Conservation (phyloP, 2,113 vertebrate genomes). For the Lucifuga dentata region DNA sequence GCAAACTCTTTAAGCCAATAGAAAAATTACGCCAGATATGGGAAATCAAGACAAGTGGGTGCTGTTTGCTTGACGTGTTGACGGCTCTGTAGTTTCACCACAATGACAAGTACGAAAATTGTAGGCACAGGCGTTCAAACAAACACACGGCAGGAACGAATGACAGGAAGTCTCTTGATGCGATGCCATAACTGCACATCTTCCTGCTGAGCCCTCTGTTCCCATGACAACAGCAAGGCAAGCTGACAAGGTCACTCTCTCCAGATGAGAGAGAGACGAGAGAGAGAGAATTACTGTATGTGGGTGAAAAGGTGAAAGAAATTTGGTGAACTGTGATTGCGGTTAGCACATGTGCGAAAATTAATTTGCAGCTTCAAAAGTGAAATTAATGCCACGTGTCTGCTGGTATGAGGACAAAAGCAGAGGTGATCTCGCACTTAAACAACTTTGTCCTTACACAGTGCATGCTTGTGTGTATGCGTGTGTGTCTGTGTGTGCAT, state of each 20-base stretch:
- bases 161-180: constrained; percentile 17
- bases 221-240: constrained; percentile 77
- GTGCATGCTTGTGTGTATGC: not conserved
- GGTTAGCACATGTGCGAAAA: constrained; percentile 39
- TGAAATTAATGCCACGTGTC: constrained; percentile 11
- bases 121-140: too few relatives aligned
- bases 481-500: constrained; percentile 4
- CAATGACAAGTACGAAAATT: too few relatives aligned
- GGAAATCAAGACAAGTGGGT: constrained; percentile 4
- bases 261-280: constrained; percentile 44
- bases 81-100: not conserved
- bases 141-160: too few relatives aligned
- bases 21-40: constrained; percentile 17
- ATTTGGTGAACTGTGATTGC: constrained; percentile 14
- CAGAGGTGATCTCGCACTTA: constrained; percentile 5
- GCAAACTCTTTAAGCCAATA: constrained; percentile 19
- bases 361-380: constrained; percentile 51
- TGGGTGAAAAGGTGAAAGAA: constrained; percentile 1
- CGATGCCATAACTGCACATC: constrained; percentile 23
- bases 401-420: constrained; percentile 31
- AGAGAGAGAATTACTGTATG: not conserved
- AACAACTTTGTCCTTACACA: not conserved
- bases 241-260: constrained; percentile 72
- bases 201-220: constrained; percentile 63
- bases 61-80: too few relatives aligned